Evolutionary conservation across 2,113 vertebrate species (phyloP).

Genomic region (Erythrolamprus reginae): DNA sequence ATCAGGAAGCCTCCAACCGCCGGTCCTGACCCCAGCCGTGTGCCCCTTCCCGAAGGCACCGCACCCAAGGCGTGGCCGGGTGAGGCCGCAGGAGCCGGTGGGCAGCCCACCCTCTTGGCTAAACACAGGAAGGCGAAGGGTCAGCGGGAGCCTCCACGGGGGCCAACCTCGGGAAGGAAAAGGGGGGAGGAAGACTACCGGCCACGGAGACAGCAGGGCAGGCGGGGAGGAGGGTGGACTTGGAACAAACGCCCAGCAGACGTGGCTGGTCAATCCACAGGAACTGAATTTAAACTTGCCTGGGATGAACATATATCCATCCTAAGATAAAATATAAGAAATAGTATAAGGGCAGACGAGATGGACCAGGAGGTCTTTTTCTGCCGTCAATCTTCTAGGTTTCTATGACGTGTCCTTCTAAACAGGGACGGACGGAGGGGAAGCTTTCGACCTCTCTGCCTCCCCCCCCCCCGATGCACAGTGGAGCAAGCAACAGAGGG

Average conservation of each 20-base stretch:
- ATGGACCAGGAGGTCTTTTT: no score
- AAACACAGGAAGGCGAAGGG: conserved; percentile 10
- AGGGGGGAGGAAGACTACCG: neutral
- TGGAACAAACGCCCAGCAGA: no score
- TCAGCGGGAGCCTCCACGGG: neutral
- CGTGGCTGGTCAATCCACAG: no score
- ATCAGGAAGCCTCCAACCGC: neutral
- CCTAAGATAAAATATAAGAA: no score
- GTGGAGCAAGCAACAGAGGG: neutral
- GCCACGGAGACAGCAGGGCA: no score
- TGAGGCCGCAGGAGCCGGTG: neutral
- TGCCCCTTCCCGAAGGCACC: neutral
- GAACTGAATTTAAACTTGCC: no score
- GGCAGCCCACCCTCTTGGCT: neutral
- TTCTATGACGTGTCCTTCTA: no score
- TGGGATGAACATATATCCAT: no score
- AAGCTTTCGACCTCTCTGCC: neutral
- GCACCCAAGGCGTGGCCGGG: neutral
- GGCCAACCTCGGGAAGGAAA: neutral
- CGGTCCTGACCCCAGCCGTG: neutral
- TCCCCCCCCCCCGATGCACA: neutral
- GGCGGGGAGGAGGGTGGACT: neutral
- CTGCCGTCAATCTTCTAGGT: no score
- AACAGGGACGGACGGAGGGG: no score
- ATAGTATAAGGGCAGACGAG: no score